phyloP scores from a whole-genome alignment of 92 coral and sea anemone genomes.

The Chrysogorgia sp. region DNA sequence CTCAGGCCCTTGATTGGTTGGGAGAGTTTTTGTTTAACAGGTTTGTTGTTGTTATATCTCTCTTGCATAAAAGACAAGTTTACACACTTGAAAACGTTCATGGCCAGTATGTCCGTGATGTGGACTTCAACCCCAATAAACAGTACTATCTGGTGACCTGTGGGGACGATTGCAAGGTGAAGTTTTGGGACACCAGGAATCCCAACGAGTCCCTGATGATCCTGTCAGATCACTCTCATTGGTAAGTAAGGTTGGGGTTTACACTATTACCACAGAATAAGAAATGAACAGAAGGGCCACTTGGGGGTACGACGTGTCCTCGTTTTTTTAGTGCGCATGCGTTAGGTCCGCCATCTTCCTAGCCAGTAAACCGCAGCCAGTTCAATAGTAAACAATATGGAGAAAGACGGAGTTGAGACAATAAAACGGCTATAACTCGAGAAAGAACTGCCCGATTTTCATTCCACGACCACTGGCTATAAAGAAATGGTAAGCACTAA shows the following conservation, averaged over 20 bases:
- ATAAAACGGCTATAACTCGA: too few species aligned
- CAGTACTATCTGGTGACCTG: constrained; percentile 95
- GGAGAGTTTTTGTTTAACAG: not conserved
- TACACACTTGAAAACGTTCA: constrained; percentile 89
- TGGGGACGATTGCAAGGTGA: constrained; percentile 98
- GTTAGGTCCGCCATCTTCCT: too few species aligned
- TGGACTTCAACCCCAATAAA: constrained; percentile 96
- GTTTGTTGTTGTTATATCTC: not conserved
- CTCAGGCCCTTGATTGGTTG: not conserved
- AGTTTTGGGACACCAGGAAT: constrained; percentile 97
- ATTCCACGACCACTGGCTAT: too few species aligned
- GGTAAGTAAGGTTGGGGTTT: constrained; percentile 57
- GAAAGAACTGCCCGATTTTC: too few species aligned
- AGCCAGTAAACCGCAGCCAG: too few species aligned
- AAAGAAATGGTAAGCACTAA: too few species aligned
- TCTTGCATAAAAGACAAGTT: constrained; percentile 63
- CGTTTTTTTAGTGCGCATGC: too few species aligned
- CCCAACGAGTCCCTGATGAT: constrained; percentile 78
- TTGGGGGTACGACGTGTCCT: too few species aligned
- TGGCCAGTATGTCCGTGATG: constrained; percentile 91
- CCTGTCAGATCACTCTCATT: constrained; percentile 93
- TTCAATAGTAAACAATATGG: too few species aligned
- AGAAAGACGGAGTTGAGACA: too few species aligned
- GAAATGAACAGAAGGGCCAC: too few species aligned
- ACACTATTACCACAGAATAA: too few species aligned